Percentiles rank a stretch among this genome's conserved stretches.
These are phyloP conservation scores for Xenotilapia leptura DNA, from an alignment of 2,113 vertebrate genomes.

Conservation along the genomic window DNA sequence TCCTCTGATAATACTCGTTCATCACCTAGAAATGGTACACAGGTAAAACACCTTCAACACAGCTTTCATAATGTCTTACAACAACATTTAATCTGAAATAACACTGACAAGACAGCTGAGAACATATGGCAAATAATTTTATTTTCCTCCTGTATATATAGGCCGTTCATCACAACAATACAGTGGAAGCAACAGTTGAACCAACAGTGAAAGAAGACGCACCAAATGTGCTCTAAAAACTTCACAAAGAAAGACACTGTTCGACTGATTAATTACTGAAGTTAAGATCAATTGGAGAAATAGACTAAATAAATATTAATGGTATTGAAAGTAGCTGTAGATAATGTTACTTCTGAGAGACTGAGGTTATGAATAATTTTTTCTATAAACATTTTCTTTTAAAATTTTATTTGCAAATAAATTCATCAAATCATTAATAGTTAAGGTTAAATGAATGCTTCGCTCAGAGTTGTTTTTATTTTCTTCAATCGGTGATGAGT, in stretches of 20 bases:
- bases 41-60: neutral
- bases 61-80: neutral
- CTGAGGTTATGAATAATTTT: neutral
- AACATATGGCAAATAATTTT: neutral
- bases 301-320: neutral
- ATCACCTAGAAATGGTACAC: fast-evolving
- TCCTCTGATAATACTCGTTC: fast-evolving
- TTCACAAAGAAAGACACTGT: neutral
- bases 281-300: neutral
- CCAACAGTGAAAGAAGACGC: neutral
- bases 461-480: neutral
- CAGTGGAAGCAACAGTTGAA: neutral
- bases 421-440: too few species aligned
- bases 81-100: neutral
- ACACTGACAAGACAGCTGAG: neutral
- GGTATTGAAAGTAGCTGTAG: neutral
- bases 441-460: neutral
- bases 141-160: neutral
- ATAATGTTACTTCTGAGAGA: neutral
- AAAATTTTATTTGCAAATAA: neutral
- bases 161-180: neutral
- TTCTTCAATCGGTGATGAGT: neutral
- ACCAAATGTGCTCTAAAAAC: neutral
- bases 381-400: neutral
- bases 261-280: neutral